Base-by-base conservation (phyloP, 1,140 invertebrate genomes). In the Melitaea cinxia region DNA sequence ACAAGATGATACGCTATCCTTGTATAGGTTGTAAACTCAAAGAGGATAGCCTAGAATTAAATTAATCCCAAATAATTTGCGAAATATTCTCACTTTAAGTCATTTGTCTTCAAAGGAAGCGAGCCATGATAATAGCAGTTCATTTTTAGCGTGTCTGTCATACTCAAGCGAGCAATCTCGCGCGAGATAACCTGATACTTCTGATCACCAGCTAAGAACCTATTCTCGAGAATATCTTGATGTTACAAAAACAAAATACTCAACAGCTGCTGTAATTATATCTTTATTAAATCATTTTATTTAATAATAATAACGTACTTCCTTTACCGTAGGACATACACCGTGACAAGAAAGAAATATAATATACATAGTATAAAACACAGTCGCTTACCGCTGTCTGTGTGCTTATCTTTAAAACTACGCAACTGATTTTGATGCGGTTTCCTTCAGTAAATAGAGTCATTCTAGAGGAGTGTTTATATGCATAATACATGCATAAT, bases 61-160 rank as follows among this genome's bases (percentile, higher is more conserved):
- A 53, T 57, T 42, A 57, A 59, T 68, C 54, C 57, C 53, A 17
- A 45, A 55, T 68, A 52, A 68, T 68, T 57, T 19, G 54, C 49
- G 49, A 30, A 50, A 42, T 61, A 69, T 69, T 65, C 61, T 58
- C 57, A 14, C 50, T 56, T 42, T 55, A 61, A 58, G 56, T 56
- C 61, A 69, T 69, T 65, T 60, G 55, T 69, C 67, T 59, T 53
- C 50, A 65, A 60, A 60, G 47, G 54, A 62, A 69, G 59, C 37
- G 42, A 14, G 65, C 50, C 50, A 63, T 30, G 62, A 58, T 65
- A 69, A 69, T 69, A 62, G 60, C 45, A 58, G 67, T 69, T 39
- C 61, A 65, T 69, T 50, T 49, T 62, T 52, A 54, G 67, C 61
- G 56, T 65, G 61, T 42, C 50, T 60, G 50, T 65, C 67, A 56